Conservation (phyloP, 1,140 invertebrate species). For the Hylaeus volcanicus region DNA sequence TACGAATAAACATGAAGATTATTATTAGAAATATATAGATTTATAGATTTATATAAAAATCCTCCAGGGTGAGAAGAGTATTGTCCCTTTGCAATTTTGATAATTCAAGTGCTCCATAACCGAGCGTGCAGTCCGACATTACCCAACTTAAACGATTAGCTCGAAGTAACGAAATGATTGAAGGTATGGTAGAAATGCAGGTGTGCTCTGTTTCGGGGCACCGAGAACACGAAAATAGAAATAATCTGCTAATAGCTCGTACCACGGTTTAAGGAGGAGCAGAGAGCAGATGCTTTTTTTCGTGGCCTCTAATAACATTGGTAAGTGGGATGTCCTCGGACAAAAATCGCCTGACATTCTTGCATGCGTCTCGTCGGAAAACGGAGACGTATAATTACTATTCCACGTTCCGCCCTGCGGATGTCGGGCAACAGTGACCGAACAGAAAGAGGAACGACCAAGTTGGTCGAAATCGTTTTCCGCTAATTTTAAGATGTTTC, state of each 20-base stretch:
- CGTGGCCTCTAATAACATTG: conserved; percentile 50
- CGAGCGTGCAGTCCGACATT: not conserved
- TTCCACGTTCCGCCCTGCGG: conserved; percentile 7
- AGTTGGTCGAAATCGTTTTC: conserved; percentile 16
- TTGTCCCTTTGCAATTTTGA: not conserved
- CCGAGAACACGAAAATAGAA: not conserved
- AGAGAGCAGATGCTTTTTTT: conserved; percentile 44
- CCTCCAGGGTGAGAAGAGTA: too few relatives aligned
- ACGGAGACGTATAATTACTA: conserved; percentile 51
- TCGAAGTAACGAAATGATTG: conserved; percentile 4
- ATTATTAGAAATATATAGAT: too few relatives aligned
- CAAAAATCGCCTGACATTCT: not conserved
- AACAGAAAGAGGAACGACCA: not conserved
- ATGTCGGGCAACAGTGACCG: not conserved
- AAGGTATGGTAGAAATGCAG: not conserved
- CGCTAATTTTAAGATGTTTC: conserved; percentile 12
- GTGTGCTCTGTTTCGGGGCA: conserved; percentile 16
- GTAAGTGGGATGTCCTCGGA: conserved; percentile 27
- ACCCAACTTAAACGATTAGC: conserved; percentile 25
- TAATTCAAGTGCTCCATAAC: not conserved
- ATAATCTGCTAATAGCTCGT: conserved; percentile 50
- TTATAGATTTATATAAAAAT: too few relatives aligned
- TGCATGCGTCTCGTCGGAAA: not conserved
- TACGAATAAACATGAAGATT: too few relatives aligned
- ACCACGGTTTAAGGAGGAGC: conserved; percentile 23